Base-by-base conservation (phyloP, 2,888 invertebrate genomes). In the Drosophila paucipuncta region DNA sequence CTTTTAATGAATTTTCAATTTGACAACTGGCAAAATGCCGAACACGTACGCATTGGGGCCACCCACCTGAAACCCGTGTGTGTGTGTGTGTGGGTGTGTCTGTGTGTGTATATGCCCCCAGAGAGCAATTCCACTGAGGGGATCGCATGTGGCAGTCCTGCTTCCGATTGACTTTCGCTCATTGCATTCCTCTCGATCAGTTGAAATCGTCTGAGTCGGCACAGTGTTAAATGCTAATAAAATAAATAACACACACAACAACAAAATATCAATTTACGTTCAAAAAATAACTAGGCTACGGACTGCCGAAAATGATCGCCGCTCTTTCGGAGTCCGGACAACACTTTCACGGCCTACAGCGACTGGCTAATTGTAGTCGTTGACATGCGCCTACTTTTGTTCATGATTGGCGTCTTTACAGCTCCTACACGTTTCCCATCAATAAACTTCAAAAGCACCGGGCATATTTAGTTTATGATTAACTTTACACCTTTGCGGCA, bases 281-380 rank as follows among this genome's bases (percentile, higher is more conserved):
- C 43, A 59, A 59, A 66, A 80, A 63, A 71, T 72, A 86, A 83
- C 54, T 86, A 84, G 91, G 83, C 72, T 80, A 75, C 53, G 54
- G 59, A 52, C 57, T 78, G 76, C 68, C 65, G 59, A 49, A 62
- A 54, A 60, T 55, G 54, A 54, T 62, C 64, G 33, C 60, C 60
- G 16, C 16, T 25, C 43, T 33, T 41, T 41, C 60, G 73, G 52
- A 47, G 60, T 41, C 57, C 63, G 65, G 79, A 85, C 87, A 90
- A 83, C 91, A 92, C 92, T 92, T 92, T 92, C 92, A 92, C 92
- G 82, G 82, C 92, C 92, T 75, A 78, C 61, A 92, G 92, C 78
- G 91, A 92, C 91, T 92, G 87, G 77, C 84, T 92, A 92, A 92
- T 91, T 71, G 89, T 77, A 87, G 72, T 60, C 81, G 81, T 80